phyloP scores from a whole-genome alignment of 2,888 invertebrate genomes.

The Volucella inflata region DNA sequence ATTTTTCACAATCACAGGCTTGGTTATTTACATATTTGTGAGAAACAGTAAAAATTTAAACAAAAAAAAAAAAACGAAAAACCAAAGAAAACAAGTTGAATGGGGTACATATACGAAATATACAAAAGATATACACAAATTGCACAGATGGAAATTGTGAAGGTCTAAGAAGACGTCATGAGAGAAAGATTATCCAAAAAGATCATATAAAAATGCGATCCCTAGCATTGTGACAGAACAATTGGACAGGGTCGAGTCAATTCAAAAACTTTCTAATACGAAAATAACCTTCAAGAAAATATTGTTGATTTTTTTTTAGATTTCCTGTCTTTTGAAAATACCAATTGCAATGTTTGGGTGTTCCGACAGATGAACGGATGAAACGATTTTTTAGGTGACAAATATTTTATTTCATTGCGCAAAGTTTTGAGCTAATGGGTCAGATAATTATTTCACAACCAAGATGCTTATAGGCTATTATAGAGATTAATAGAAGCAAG shows the following conservation, averaged over 20 bases:
- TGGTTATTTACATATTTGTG: slow-evolving; percentile 58
- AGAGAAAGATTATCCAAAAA: slow-evolving; percentile 46
- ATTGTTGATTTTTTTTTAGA: slow-evolving; percentile 8
- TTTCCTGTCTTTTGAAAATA: slow-evolving; percentile 9
- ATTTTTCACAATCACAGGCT: slow-evolving; percentile 35
- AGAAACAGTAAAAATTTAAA: slow-evolving; percentile 22
- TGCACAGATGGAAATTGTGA: slow-evolving; percentile 56
- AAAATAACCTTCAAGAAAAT: slow-evolving; percentile 42
- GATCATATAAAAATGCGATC: slow-evolving; percentile 20
- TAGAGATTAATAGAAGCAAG: too few relatives aligned
- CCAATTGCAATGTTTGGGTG: slow-evolving; percentile 39
- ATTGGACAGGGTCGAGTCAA: slow-evolving; percentile 53
- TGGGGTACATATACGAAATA: not conserved
- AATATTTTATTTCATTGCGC: slow-evolving; percentile 53
- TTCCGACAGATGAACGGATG: slow-evolving; percentile 48
- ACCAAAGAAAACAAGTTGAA: slow-evolving; percentile 18
- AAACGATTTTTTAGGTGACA: slow-evolving; percentile 47
- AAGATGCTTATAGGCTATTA: too few relatives aligned
- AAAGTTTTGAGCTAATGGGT: slow-evolving; percentile 37
- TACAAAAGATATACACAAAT: slow-evolving; percentile 38
- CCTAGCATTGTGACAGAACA: slow-evolving; percentile 59
- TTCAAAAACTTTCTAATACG: slow-evolving; percentile 57
- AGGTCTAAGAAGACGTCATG: slow-evolving; percentile 36
- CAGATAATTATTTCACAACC: slow-evolving; percentile 37
- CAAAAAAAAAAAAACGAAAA: slow-evolving; percentile 29